Conservation (phyloP, 2,888 invertebrate genomes). For the Dusona sp. region DNA sequence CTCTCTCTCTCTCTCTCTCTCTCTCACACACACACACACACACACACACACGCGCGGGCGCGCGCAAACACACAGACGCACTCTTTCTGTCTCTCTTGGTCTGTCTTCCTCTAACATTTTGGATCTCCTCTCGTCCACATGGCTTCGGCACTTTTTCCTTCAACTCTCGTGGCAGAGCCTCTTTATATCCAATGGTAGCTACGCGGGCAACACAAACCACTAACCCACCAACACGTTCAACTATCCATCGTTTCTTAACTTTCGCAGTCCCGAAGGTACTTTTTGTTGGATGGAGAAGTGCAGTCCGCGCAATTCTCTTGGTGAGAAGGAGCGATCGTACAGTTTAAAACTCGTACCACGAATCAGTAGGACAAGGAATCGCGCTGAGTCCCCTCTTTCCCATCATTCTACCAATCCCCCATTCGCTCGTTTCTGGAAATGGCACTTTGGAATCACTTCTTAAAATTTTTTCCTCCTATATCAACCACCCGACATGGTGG, state of each 20-base stretch:
- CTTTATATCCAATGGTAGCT: conserved; percentile 52
- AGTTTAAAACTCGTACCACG: conserved; percentile 71
- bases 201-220: conserved; percentile 65
- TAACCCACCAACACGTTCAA: conserved; percentile 54
- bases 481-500: conserved; percentile 63
- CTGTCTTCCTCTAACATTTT: background rate
- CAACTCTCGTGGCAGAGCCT: conserved; percentile 41
- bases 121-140: conserved; percentile 47
- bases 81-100: too few species aligned
- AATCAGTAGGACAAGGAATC: conserved; percentile 66
- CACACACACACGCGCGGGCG: too few species aligned
- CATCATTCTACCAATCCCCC: conserved; percentile 51
- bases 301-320: conserved; percentile 64
- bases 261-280: conserved; percentile 68
- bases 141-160: conserved; percentile 43
- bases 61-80: too few species aligned
- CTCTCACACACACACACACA: too few species aligned
- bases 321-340: conserved; percentile 58
- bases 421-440: conserved; percentile 69
- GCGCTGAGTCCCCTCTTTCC: conserved; percentile 19
- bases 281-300: conserved; percentile 71
- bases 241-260: conserved; percentile 68
- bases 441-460: conserved; percentile 70
- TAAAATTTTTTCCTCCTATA: conserved; percentile 64
- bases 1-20: too few species aligned